Evolutionary conservation across 2,113 vertebrate genomes (phyloP).

Genomic region (Channa maculata): DNA sequence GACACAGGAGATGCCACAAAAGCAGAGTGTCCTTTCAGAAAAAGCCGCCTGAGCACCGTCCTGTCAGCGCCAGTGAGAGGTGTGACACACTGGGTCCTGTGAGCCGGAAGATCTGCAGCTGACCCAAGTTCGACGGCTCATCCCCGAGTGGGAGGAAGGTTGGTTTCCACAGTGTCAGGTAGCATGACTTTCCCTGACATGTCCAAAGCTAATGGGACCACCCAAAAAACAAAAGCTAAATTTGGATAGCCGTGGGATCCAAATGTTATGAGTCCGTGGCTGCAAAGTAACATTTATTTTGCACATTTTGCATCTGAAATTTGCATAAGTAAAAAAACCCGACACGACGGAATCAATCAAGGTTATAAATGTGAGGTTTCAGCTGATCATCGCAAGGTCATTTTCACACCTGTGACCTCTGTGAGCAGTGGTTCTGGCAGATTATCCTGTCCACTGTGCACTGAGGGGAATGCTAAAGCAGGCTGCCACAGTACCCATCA

Average conservation of each 20-base stretch:
- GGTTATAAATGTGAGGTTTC: neutral
- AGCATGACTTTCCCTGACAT: constrained; percentile 27
- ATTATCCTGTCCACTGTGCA: constrained; percentile 14
- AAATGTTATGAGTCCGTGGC: neutral
- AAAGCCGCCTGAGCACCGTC: constrained; percentile 29
- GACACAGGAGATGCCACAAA: constrained; percentile 51
- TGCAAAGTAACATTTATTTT: constrained; percentile 11
- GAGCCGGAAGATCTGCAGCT: constrained; percentile 47
- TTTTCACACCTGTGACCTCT: constrained; percentile 30
- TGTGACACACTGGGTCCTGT: constrained; percentile 45
- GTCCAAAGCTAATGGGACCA: constrained; percentile 34
- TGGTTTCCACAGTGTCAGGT: constrained; percentile 34
- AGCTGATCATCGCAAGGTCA: neutral
- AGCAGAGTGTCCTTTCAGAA: constrained; percentile 23
- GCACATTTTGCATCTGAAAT: neutral
- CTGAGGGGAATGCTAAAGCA: constrained; percentile 44
- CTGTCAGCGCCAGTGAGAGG: constrained; percentile 49
- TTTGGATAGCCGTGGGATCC: neutral
- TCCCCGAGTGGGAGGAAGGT: constrained; percentile 33
- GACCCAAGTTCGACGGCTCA: constrained; percentile 41
- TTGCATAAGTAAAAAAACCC: neutral
- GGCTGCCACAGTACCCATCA: neutral
- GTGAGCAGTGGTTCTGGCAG: constrained; percentile 1
- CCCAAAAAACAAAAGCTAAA: constrained; percentile 1
- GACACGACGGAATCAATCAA: neutral